These are phyloP conservation scores for Hemaris fuciformis DNA, from an alignment of 2,888 invertebrate genomes.

Conservation along the genomic window DNA sequence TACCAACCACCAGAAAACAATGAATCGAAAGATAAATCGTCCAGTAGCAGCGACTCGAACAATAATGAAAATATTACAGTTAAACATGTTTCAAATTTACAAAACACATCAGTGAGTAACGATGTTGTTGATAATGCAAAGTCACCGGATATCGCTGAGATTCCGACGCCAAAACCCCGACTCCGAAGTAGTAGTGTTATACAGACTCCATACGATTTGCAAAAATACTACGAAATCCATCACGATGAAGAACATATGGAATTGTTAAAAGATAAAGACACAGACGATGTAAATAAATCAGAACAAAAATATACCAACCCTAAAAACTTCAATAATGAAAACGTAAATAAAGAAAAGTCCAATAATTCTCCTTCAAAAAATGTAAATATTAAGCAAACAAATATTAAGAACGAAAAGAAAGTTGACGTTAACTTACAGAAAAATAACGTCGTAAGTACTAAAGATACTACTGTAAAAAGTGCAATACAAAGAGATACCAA, in stretches of 20 bases:
- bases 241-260: constrained; percentile 73
- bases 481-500: constrained; percentile 75
- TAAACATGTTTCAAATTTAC: constrained; percentile 65
- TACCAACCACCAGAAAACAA: constrained; percentile 58
- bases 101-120: constrained; percentile 54
- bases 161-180: constrained; percentile 68
- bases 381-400: constrained; percentile 28
- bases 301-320: constrained; percentile 55
- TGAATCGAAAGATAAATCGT: constrained; percentile 61
- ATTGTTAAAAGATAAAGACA: constrained; percentile 61
- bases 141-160: constrained; percentile 38
- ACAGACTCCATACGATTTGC: constrained; percentile 77
- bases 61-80: constrained; percentile 74
- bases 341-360: constrained; percentile 45
- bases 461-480: constrained; percentile 60
- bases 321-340: constrained; percentile 58
- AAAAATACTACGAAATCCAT: constrained; percentile 76
- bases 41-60: constrained; percentile 71
- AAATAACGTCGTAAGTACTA: constrained; percentile 51
- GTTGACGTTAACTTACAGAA: constrained; percentile 47
- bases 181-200: constrained; percentile 75
- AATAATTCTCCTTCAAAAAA: constrained; percentile 41
- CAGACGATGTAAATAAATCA: constrained; percentile 44
- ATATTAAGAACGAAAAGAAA: constrained; percentile 40
- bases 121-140: constrained; percentile 59